These are phyloP conservation scores for Piscicola geometra DNA, from an alignment of 2,888 invertebrate species.

Conservation along the genomic window DNA sequence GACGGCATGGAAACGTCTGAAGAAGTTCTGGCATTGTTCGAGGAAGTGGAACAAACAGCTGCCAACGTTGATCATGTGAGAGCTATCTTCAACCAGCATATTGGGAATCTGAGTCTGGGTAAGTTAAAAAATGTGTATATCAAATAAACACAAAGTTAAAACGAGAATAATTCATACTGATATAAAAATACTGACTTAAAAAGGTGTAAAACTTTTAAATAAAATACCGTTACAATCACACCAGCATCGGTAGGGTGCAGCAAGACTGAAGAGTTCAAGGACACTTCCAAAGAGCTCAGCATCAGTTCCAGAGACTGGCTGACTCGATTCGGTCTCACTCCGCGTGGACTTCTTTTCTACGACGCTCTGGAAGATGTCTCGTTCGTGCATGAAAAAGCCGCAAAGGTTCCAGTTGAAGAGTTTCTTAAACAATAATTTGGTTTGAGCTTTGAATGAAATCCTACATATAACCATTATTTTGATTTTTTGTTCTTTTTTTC, in stretches of 20 bases:
- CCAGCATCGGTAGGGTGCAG: too few species aligned
- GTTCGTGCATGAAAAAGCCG: constrained; percentile 2
- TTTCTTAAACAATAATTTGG: too few species aligned
- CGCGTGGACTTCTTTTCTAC: background rate
- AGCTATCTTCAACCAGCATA: constrained; percentile 10
- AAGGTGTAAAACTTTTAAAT: too few species aligned
- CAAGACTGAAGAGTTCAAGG: too few species aligned
- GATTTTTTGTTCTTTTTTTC: too few species aligned
- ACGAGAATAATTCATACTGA: too few species aligned
- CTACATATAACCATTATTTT: too few species aligned
- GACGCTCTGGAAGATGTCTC: background rate
- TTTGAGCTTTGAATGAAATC: too few species aligned
- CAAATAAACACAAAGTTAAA: too few species aligned
- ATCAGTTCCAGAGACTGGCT: background rate
- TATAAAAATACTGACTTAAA: too few species aligned
- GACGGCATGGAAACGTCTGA: background rate
- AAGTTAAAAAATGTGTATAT: too few species aligned
- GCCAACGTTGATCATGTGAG: background rate
- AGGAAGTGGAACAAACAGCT: background rate
- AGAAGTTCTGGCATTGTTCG: background rate
- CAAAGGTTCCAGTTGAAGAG: background rate
- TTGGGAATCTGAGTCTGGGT: background rate
- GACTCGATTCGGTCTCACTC: background rate
- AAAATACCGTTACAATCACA: too few species aligned
- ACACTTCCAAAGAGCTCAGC: background rate